Conservation (phyloP, 1,140 invertebrate genomes). For the Phymorhynchus buccinoides region DNA sequence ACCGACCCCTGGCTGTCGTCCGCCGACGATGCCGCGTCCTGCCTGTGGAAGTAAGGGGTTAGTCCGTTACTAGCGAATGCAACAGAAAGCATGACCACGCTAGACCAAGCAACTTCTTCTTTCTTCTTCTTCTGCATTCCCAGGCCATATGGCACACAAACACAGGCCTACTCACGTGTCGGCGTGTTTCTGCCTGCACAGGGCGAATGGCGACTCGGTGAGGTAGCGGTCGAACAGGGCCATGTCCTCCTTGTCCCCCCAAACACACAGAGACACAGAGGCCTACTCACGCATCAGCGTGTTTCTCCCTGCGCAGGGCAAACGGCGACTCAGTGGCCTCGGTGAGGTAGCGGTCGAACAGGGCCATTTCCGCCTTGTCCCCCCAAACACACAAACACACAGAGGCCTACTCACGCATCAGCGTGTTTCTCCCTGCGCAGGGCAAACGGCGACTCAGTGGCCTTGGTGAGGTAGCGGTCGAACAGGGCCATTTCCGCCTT, state of each 20-base stretch:
- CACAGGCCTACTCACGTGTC: slow-evolving; percentile 45
- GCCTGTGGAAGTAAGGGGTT: slow-evolving; percentile 38
- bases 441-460: slow-evolving; percentile 73
- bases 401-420: slow-evolving; percentile 50
- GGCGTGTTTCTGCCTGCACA: slow-evolving; percentile 66
- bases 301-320: slow-evolving; percentile 68
- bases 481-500: slow-evolving; percentile 75
- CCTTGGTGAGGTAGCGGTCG: slow-evolving; percentile 66
- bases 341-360: slow-evolving; percentile 68
- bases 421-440: slow-evolving; percentile 66
- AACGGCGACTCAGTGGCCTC: slow-evolving; percentile 72
- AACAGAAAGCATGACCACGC: too few relatives aligned
- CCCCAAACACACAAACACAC: too few relatives aligned
- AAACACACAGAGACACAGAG: too few relatives aligned
- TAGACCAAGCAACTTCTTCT: too few relatives aligned
- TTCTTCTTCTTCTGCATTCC: too few relatives aligned
- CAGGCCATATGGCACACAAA: too few relatives aligned
- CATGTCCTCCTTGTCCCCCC: slow-evolving; percentile 73
- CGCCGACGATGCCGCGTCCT: slow-evolving; percentile 34
- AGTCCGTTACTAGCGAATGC: too few relatives aligned
- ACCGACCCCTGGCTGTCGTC: slow-evolving; percentile 52
- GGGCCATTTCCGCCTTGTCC: too few relatives aligned
- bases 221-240: slow-evolving; percentile 71
- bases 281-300: slow-evolving; percentile 53
- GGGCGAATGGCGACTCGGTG: slow-evolving; percentile 72